A percentile compares a stretch with the other conserved stretches of the same genome.
These are phyloP conservation scores for Camponotus vicinus DNA, from an alignment of 1,140 invertebrate genomes.

Conservation along the genomic window DNA sequence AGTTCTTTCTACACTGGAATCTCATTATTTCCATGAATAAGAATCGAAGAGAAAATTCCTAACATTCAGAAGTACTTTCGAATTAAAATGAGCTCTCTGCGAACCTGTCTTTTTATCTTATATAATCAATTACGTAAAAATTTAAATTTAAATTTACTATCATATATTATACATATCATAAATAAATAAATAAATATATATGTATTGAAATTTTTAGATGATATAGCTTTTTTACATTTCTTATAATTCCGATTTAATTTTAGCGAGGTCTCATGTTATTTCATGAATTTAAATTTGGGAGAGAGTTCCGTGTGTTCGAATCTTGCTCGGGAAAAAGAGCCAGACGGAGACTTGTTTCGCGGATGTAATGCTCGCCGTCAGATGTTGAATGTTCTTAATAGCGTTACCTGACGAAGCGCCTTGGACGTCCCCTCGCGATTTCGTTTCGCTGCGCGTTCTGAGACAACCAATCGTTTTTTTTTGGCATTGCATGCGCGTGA, in stretches of 20 bases:
- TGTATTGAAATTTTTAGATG: background rate
- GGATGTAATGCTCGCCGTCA: conserved; percentile 34
- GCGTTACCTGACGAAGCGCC: conserved; percentile 15
- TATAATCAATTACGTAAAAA: background rate
- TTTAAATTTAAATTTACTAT: conserved; percentile 11
- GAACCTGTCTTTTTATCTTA: background rate
- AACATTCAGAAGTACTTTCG: background rate
- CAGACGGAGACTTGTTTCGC: background rate
- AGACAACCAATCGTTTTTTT: conserved; percentile 37
- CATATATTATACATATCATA: too few relatives aligned
- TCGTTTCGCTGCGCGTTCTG: conserved; percentile 59
- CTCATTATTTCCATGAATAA: background rate
- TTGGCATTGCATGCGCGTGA: conserved; percentile 41
- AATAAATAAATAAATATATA: background rate
- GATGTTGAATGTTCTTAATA: conserved; percentile 51
- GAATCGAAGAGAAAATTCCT: background rate
- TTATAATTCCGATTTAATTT: background rate
- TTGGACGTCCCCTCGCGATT: conserved; percentile 32
- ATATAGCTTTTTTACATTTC: background rate
- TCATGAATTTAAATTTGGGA: conserved; percentile 10
- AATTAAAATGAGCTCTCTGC: too few relatives aligned
- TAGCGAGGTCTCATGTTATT: background rate
- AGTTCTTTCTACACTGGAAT: background rate
- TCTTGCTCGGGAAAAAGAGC: background rate
- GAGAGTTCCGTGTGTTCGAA: too few relatives aligned